Percentiles rank a stretch among this genome's conserved stretches.
Conservation (phyloP, 2,888 invertebrate genomes). For the Petrolisthes cinctipes region DNA sequence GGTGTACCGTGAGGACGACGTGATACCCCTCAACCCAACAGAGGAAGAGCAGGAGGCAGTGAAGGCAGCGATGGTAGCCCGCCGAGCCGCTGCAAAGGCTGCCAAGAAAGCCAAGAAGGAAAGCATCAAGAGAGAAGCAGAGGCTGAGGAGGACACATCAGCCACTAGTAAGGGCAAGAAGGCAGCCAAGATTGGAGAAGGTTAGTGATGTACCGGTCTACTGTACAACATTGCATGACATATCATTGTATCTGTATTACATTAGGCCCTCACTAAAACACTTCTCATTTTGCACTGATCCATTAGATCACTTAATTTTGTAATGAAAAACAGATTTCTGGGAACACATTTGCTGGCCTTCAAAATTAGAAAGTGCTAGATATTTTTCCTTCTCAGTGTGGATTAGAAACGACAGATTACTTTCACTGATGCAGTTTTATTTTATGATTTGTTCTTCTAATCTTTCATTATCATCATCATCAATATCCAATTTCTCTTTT, state of each 20-base stretch:
- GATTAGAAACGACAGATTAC: no score
- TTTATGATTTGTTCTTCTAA: neutral
- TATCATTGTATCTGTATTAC: neutral
- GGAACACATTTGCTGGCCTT: no score
- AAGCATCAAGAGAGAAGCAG: constrained; percentile 70
- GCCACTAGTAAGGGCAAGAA: constrained; percentile 51
- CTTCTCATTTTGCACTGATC: no score
- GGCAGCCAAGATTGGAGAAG: constrained; percentile 43
- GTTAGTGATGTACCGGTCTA: constrained; percentile 8
- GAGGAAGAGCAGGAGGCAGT: constrained; percentile 78
- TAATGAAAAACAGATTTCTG: no score
- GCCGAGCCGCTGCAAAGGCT: constrained; percentile 73
- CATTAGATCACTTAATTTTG: no score
- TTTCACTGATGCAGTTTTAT: neutral
- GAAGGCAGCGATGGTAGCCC: constrained; percentile 77
- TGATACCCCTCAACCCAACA: constrained; percentile 78
- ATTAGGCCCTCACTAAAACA: no score
- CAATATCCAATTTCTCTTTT: neutral
- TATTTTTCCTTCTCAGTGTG: no score
- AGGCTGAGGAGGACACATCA: constrained; percentile 67
- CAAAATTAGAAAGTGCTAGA: no score
- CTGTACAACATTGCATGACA: neutral
- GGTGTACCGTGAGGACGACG: constrained; percentile 28
- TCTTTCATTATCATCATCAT: neutral
- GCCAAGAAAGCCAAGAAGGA: constrained; percentile 80